Conservation (phyloP, 2,113 vertebrate species). For the Tragelaphus scriptus region DNA sequence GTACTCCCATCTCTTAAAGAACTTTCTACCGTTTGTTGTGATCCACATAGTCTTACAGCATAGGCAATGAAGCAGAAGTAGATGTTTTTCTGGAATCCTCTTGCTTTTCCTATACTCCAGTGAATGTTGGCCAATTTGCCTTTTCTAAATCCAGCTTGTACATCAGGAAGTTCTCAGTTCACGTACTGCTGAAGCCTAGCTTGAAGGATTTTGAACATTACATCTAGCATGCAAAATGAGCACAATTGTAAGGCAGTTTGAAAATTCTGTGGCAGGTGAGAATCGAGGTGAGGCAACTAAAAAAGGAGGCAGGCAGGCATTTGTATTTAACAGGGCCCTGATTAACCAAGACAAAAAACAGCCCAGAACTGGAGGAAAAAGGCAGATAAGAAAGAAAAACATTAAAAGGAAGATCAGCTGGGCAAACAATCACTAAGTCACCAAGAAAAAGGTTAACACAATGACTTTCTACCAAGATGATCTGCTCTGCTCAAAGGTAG, state of each 20-base stretch:
- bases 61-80: not conserved
- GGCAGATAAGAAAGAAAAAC: not conserved
- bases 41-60: not conserved
- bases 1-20: not conserved
- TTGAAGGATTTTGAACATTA: not conserved
- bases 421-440: not conserved
- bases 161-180: not conserved
- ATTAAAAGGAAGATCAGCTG: not conserved
- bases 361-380: not conserved
- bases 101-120: not conserved
- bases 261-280: not conserved
- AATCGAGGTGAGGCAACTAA: not conserved
- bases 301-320: not conserved
- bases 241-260: not conserved
- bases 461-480: not conserved
- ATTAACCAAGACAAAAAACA: not conserved
- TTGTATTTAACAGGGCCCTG: not conserved
- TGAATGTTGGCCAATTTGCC: not conserved
- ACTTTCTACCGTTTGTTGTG: not conserved
- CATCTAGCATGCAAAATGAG: not conserved
- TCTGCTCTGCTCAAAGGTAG: not conserved
- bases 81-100: not conserved
- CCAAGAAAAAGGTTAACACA: not conserved
- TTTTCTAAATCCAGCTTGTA: not conserved
- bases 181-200: not conserved